These are phyloP conservation scores for Zeus faber DNA, from an alignment of 2,113 vertebrate genomes.

Conservation along the genomic window DNA sequence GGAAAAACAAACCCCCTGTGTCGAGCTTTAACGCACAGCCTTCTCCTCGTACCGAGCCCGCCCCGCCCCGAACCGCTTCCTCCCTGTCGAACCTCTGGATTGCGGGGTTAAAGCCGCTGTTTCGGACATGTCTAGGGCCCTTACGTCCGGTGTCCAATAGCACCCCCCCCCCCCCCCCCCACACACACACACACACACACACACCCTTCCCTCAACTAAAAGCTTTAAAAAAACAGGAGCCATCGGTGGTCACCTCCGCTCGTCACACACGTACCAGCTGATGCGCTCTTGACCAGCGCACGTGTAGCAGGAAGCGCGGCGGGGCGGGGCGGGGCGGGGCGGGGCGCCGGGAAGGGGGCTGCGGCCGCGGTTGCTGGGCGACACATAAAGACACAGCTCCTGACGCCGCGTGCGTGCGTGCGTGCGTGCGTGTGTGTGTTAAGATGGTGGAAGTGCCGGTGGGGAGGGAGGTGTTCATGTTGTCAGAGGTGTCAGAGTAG, in stretches of 20 bases:
- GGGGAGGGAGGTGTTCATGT: not conserved
- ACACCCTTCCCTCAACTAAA: not conserved
- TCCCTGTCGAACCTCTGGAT: slow-evolving; percentile 43
- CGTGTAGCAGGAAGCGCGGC: not conserved
- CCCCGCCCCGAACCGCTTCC: slow-evolving; percentile 25
- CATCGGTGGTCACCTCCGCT: slow-evolving; percentile 13
- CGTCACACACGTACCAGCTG: slow-evolving; percentile 30
- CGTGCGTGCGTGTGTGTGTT: slow-evolving; percentile 28
- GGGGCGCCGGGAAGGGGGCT: slow-evolving; percentile 41
- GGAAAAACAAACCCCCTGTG: not conserved
- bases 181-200: not conserved
- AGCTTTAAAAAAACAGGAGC: slow-evolving; percentile 30
- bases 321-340: slow-evolving; percentile 21
- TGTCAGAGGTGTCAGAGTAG: not conserved
- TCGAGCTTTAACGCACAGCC: slow-evolving; percentile 41
- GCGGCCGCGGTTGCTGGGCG: slow-evolving; percentile 72
- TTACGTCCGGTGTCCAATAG: not conserved
- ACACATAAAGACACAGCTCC: slow-evolving; percentile 49
- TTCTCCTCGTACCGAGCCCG: slow-evolving; percentile 48
- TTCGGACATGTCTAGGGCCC: no score
- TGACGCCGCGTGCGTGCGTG: slow-evolving; percentile 30
- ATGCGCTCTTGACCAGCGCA: slow-evolving; percentile 10
- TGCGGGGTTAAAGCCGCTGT: slow-evolving; percentile 38
- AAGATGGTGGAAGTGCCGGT: slow-evolving; percentile 11
- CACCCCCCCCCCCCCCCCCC: not conserved